Percentiles rank a stretch among this genome's conserved stretches.
Evolutionary conservation across 2,113 vertebrate genomes (phyloP).

Genomic region (Phoenicopterus ruber): DNA sequence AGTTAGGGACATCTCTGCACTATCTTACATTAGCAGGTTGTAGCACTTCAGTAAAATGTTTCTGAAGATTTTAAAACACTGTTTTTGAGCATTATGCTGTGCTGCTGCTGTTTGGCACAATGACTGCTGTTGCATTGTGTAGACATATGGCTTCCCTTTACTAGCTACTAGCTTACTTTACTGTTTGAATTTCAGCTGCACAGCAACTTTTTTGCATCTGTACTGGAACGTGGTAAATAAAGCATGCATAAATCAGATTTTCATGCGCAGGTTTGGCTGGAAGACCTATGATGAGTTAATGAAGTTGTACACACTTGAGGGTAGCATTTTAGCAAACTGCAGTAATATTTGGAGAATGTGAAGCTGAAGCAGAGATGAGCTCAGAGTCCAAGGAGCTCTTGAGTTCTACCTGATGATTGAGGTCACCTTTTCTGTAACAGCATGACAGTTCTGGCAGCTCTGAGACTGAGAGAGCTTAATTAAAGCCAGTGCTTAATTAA

Average conservation of each 20-base stretch:
- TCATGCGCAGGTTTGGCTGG: background rate
- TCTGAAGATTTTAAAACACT: background rate
- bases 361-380: conserved; percentile 55
- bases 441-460: conserved; percentile 23
- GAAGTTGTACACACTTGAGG: background rate
- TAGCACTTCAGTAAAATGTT: background rate
- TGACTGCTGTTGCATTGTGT: background rate
- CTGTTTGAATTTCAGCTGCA: background rate
- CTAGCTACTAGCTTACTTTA: background rate
- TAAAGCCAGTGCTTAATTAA: conserved; percentile 67
- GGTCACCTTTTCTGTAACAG: conserved; percentile 55
- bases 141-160: background rate
- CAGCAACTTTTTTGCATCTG: background rate
- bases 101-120: background rate
- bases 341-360: conserved; percentile 43
- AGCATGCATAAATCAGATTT: background rate
- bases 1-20: background rate
- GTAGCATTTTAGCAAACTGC: conserved; percentile 7
- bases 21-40: background rate
- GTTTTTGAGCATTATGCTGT: background rate
- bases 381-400: background rate
- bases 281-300: background rate
- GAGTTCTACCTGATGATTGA: conserved; percentile 23
- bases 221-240: background rate
- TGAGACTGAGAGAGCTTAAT: background rate